These are phyloP conservation scores for Rhincodon typus DNA, from an alignment of 2,797 vertebrate species.

Conservation along the genomic window DNA sequence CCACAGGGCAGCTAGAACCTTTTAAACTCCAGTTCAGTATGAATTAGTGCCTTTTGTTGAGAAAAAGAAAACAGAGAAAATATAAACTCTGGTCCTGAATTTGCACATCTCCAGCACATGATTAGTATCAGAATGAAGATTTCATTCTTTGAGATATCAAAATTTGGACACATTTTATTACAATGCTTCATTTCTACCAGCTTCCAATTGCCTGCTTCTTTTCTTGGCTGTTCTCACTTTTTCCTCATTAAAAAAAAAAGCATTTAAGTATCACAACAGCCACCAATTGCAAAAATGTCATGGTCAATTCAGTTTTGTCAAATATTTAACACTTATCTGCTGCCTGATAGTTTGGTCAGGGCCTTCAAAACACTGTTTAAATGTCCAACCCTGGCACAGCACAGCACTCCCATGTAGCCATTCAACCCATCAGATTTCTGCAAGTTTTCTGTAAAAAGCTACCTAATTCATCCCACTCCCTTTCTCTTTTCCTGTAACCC, in stretches of 20 bases:
- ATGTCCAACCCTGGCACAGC: not conserved
- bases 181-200: not conserved
- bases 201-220: not conserved
- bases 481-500: not conserved
- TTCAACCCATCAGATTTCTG: not conserved
- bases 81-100: not conserved
- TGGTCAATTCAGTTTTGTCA: not conserved
- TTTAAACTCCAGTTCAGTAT: not conserved
- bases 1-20: not conserved
- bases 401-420: not conserved
- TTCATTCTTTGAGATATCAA: not conserved
- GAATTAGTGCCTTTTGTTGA: constrained; percentile 5
- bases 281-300: not conserved
- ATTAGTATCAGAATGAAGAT: not conserved
- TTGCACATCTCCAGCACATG: not conserved
- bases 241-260: not conserved
- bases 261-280: not conserved
- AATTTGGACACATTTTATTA: not conserved
- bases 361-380: not conserved
- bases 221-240: not conserved
- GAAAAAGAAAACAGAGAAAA: not conserved
- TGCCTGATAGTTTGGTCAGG: not conserved
- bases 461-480: not conserved
- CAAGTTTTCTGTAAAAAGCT: not conserved
- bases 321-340: not conserved